phyloP scores from a whole-genome alignment of 2,888 invertebrate species.

The Nomada flava region DNA sequence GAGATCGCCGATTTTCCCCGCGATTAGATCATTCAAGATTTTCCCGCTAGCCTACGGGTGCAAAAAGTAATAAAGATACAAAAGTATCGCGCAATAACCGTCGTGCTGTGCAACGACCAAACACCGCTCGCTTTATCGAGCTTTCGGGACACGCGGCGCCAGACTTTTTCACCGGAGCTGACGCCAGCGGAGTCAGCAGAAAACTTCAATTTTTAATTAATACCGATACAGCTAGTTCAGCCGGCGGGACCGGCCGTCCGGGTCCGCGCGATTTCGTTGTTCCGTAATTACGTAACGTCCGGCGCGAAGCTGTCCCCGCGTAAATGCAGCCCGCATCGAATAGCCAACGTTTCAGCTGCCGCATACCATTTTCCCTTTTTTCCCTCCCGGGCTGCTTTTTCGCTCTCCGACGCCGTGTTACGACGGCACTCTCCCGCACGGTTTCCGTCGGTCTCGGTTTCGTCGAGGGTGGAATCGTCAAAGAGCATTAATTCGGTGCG shows the following conservation, averaged over 20 bases:
- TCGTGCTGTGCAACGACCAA: constrained; percentile 43
- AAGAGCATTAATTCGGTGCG: constrained; percentile 45
- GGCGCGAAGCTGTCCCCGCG: constrained; percentile 41
- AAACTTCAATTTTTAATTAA: constrained; percentile 63
- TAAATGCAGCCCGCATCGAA: constrained; percentile 29
- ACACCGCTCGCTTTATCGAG: constrained; percentile 43
- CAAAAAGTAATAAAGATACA: too few species aligned
- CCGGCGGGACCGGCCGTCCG: background rate
- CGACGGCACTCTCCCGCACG: too few species aligned
- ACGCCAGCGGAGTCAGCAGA: constrained; percentile 58
- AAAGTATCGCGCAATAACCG: too few species aligned
- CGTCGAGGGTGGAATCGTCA: background rate
- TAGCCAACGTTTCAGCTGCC: constrained; percentile 26
- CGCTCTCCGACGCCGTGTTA: background rate
- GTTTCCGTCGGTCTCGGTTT: too few species aligned
- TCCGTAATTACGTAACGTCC: constrained; percentile 58
- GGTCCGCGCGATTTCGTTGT: constrained; percentile 41
- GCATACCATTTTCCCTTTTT: background rate
- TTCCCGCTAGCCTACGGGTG: too few species aligned
- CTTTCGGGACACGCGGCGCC: constrained; percentile 33
- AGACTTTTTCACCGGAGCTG: constrained; percentile 10
- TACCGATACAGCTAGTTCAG: constrained; percentile 51
- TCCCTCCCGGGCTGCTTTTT: background rate
- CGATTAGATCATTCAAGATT: too few species aligned
- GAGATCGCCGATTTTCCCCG: too few species aligned